Conservation (phyloP, 1,140 invertebrate species). For the Cryptotermes secundus region DNA sequence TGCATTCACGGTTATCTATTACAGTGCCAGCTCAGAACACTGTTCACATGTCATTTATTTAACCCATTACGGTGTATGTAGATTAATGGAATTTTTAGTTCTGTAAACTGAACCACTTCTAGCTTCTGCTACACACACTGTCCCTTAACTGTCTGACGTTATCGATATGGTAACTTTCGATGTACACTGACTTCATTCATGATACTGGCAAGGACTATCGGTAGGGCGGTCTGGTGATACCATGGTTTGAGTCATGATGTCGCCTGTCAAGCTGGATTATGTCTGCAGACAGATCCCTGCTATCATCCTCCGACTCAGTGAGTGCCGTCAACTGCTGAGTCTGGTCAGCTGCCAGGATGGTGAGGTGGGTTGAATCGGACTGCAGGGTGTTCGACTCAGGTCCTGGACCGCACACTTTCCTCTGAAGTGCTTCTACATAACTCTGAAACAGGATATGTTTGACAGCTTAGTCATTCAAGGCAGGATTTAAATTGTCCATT, state of each 20-base stretch:
- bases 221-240: conserved; percentile 26
- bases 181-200: background rate
- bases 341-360: conserved; percentile 58
- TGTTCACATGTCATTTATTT: too few relatives aligned
- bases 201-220: conserved; percentile 23
- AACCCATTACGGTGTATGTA: too few relatives aligned
- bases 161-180: background rate
- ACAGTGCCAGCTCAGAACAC: too few relatives aligned
- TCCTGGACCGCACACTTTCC: conserved; percentile 61
- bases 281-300: conserved; percentile 37
- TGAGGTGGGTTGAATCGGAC: conserved; percentile 70
- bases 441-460: conserved; percentile 54
- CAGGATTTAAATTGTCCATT: too few relatives aligned
- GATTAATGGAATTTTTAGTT: too few relatives aligned
- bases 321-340: conserved; percentile 49
- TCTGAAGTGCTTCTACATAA: conserved; percentile 77
- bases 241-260: conserved; percentile 28
- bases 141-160: background rate
- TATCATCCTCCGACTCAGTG: conserved; percentile 52
- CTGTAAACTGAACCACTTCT: background rate
- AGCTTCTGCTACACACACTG: background rate
- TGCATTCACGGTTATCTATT: background rate
- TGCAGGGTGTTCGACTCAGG: conserved; percentile 70
- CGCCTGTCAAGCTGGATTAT: conserved; percentile 33
- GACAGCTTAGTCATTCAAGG: too few relatives aligned